Base-by-base conservation (phyloP, 1,140 invertebrate genomes). In the Oncopodura yosiiana region DNA sequence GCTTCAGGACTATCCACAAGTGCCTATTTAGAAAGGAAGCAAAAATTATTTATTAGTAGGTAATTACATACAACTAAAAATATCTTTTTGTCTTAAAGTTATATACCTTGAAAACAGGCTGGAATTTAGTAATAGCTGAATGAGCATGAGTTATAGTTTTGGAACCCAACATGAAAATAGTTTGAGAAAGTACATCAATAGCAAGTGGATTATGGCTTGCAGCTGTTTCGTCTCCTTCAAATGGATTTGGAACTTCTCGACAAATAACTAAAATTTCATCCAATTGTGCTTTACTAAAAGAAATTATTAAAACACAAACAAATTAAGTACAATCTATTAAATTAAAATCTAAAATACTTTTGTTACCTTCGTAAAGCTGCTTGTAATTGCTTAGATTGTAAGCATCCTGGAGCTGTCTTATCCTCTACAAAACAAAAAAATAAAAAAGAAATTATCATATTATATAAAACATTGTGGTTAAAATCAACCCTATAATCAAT, bases 81-180 rank as follows among this genome's bases (percentile, higher is more conserved):
- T 4, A 29, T 12, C 12, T 51, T 46, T 41, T n/a, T 24, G 0
- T 14, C n/a, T n/a, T 51, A 12, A 23, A 45, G 21, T 24, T 2
- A 52, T 21, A 65, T 73, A 85, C 83, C 73, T 94, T 94, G 64
- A 97, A 87, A 1, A 95, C 86, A 66, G 86, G 81, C 71, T 94
- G 87, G 69, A 94, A 98, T 76, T 97, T 97, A 18, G 89, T 89
- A 64, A 99, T 88, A 32, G 92, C 94, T 14, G 94, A 89, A 73
- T 97, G 98, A 63, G 90, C 91, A 69, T 99, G 95, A 60, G 92
- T 95, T 67, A 98, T 94, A 66, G 92, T 96, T 74, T 98, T 98
- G 2, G 85, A 87, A 19, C 92, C 94, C 36, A 96, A 73, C 68
- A 93, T 87, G 0, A 99, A 74, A 50, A 99, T 71, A 0, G 91